Evolutionary conservation across 2,797 vertebrate species (phyloP).

Genomic region (Sebastes ruberrimus): DNA sequence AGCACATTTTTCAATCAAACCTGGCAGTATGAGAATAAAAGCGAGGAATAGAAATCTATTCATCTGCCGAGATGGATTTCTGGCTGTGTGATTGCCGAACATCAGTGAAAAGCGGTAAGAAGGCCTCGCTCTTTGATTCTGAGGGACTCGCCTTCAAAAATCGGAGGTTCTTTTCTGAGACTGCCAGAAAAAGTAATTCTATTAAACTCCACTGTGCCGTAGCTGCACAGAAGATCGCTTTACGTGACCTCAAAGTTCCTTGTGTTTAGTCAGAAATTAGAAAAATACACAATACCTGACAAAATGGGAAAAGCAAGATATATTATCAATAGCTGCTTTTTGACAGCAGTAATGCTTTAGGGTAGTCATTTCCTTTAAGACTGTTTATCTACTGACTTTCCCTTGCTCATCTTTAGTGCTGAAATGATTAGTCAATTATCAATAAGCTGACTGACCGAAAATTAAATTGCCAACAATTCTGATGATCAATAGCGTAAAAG

Average conservation of each 20-base stretch:
- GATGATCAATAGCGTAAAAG: background rate
- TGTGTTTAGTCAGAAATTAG: background rate
- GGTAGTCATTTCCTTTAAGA: background rate
- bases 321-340: background rate
- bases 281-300: background rate
- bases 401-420: background rate
- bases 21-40: conserved; percentile 43
- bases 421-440: background rate
- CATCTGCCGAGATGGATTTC: conserved; percentile 56
- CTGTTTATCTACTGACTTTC: background rate
- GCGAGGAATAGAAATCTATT: conserved; percentile 39
- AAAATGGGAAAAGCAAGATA: background rate
- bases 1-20: conserved; percentile 41
- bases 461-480: background rate
- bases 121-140: conserved; percentile 24
- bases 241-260: background rate
- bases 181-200: background rate
- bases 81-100: conserved; percentile 27
- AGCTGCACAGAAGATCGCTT: background rate
- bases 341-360: background rate
- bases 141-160: background rate
- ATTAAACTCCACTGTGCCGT: background rate
- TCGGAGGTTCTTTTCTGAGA: conserved; percentile 1
- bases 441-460: background rate
- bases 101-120: conserved; percentile 10